Conservation (phyloP, 2,113 vertebrate genomes). For the Sinocyclocheilus maitianheensis region DNA sequence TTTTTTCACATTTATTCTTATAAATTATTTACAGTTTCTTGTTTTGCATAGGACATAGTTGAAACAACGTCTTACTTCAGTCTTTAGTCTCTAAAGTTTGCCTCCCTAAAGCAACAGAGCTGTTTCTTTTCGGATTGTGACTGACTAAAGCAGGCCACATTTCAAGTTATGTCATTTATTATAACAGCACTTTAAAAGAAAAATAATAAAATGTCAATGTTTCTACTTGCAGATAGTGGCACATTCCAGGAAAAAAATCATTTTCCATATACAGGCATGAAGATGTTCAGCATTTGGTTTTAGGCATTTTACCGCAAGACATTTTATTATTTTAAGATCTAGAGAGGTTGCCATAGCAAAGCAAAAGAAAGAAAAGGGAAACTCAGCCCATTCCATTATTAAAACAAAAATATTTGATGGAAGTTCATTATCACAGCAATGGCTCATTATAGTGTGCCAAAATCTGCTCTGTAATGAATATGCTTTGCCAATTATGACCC, state of each 20-base stretch:
- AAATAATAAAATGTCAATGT: not conserved
- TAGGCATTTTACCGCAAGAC: not conserved
- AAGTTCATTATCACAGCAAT: not conserved
- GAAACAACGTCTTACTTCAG: not conserved
- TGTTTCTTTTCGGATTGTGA: not conserved
- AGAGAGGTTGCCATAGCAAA: not conserved
- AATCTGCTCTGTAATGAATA: not conserved
- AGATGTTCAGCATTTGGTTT: not conserved
- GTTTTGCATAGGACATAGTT: not conserved
- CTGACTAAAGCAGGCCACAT: not conserved
- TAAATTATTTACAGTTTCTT: not conserved
- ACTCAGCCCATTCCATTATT: not conserved
- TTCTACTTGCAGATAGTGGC: not conserved
- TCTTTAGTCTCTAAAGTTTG: not conserved
- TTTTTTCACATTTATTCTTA: not conserved
- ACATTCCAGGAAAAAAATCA: not conserved
- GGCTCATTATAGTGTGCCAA: not conserved
- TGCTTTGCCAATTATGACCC: conserved; percentile 15
- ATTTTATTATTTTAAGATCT: conserved; percentile 4
- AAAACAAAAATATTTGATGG: conserved; percentile 6
- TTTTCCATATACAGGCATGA: not conserved
- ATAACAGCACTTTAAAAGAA: not conserved
- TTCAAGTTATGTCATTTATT: not conserved
- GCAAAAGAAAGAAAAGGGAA: not conserved
- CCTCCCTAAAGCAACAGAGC: not conserved